These are phyloP conservation scores for Panulirus ornatus DNA, from an alignment of 1,140 invertebrate species.

Conservation along the genomic window DNA sequence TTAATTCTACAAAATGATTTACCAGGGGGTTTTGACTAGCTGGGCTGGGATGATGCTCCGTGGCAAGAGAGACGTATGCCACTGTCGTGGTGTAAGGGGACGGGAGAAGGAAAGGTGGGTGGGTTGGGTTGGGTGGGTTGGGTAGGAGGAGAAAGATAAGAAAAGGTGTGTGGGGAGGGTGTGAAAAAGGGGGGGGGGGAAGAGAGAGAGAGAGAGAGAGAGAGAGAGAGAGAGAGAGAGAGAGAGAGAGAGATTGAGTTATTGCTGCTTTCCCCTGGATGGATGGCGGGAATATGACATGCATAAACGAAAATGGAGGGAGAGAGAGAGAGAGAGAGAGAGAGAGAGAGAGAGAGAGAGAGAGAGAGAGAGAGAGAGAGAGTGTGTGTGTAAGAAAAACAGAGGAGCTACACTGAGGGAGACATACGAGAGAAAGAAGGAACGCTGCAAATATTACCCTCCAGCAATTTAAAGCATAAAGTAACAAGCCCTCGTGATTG, in stretches of 20 bases:
- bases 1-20: no score
- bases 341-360: conserved; percentile 35
- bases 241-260: not conserved
- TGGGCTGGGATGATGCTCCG: no score
- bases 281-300: not conserved
- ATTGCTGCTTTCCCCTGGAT: not conserved
- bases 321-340: conserved; percentile 9
- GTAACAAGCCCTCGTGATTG: not conserved
- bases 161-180: not conserved
- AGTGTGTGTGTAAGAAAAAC: not conserved
- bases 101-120: not conserved
- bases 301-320: not conserved
- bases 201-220: not conserved
- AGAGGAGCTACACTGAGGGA: no score
- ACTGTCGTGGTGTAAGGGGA: not conserved
- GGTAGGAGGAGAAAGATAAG: not conserved
- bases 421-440: not conserved
- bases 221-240: not conserved
- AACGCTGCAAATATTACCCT: not conserved
- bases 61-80: no score
- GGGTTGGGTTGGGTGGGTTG: no score
- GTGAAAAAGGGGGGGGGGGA: not conserved
- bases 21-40: no score
- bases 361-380: conserved; percentile 20
- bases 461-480: not conserved